A percentile compares a stretch with the other conserved stretches of the same genome.
phyloP scores from a whole-genome alignment of 1,140 invertebrate genomes.

The Venustaconcha ellipsiformis region DNA sequence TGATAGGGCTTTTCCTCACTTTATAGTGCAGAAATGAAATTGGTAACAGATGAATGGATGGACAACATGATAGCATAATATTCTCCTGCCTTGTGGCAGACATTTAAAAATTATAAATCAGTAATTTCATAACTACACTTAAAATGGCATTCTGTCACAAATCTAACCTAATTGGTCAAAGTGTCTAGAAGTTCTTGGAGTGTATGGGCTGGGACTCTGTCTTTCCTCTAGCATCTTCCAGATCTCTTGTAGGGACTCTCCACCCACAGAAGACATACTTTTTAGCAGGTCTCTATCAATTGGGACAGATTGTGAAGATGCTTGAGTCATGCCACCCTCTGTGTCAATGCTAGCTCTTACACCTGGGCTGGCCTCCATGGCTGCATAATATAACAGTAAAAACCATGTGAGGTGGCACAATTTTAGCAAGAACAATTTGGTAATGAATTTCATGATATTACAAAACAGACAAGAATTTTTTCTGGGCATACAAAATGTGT shows the following conservation, averaged over 20 bases:
- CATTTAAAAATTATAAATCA: background rate
- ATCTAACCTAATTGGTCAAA: background rate
- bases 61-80: background rate
- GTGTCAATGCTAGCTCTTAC: conserved; percentile 25
- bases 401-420: too few species aligned
- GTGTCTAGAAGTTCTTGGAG: conserved; percentile 15
- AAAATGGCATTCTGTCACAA: background rate
- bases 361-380: conserved; percentile 30
- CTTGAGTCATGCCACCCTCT: conserved; percentile 22
- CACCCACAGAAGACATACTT: conserved; percentile 58
- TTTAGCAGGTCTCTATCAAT: conserved; percentile 33
- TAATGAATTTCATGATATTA: too few species aligned
- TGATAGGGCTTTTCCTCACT: too few species aligned
- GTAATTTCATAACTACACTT: background rate
- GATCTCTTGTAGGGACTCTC: conserved; percentile 60
- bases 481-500: too few species aligned
- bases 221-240: conserved; percentile 59
- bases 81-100: background rate
- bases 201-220: conserved; percentile 37
- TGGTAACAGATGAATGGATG: background rate
- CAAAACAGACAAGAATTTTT: too few species aligned
- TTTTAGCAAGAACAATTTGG: too few species aligned
- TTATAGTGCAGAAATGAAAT: background rate
- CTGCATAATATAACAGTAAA: background rate
- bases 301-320: conserved; percentile 2